Base-by-base conservation (phyloP, 2,797 vertebrate genomes). In the Mormyrus proboscirostris region DNA sequence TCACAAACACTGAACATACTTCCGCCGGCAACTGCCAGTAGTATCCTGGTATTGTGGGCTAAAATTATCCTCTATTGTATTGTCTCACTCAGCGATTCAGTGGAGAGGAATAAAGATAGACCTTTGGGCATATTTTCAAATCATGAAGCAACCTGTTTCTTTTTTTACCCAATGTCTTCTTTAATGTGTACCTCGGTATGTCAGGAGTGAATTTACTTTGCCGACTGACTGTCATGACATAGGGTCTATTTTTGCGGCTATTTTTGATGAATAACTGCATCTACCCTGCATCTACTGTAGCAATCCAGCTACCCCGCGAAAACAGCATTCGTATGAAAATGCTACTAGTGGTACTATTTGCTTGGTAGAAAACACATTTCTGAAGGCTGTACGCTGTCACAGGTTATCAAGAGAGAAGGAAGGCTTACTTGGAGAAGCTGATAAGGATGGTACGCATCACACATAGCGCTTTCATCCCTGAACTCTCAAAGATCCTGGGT, bases 401-500 rank as follows among this genome's bases (percentile, higher is more conserved):
- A 44, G 41, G 38, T 79, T 44, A 79, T 79, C 73, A 9, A 44
- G 73, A n/a, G 38, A 41, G 73, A 79, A 79, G 73, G 33, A 79
- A n/a, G 33, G 73, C 38, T 79, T 79, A 79, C 73, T 44, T 79
- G 33, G 38, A n/a, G 73, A 79, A 44, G 16, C 38, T 44, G 73
- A 79, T 79, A 79, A 79, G 73, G 16, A 19, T 3, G 73, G 38
- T 1, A 8, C 90, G n/a, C 88, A 79, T 90, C 82, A 90, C 90
- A 90, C 50, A 51, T 73, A 47, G 47, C 73, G 91, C 84, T 90
- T 89, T 91, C 91, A 91, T 93, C 91, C 91, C 90, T 90, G 90
- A 92, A 89, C 88, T 90, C 89, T 89, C 94, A 92, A 93, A 93
- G 92, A 90, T 90, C 90, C 90, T 90, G 86, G 94, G 92, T 49